Conservation (phyloP, 1,140 invertebrate genomes). For the Heliconius himera region DNA sequence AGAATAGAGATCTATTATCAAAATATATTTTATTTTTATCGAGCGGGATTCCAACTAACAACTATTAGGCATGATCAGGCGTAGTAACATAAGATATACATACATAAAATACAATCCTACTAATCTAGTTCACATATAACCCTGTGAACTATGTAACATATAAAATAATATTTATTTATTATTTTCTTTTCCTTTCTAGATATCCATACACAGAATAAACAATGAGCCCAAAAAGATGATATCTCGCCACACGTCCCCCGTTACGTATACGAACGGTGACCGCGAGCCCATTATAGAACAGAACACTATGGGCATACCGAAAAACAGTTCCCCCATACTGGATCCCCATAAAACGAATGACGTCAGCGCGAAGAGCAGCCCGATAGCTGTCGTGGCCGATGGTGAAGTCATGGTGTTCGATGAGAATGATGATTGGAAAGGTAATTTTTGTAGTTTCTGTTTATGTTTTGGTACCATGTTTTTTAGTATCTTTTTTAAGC, state of each 20-base stretch:
- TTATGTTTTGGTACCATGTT: not conserved
- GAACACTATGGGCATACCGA: conserved; percentile 73
- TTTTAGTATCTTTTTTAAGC: not conserved
- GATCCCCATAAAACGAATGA: conserved; percentile 73
- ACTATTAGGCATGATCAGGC: too few relatives aligned
- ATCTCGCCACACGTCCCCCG: conserved; percentile 82
- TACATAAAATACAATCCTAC: too few relatives aligned
- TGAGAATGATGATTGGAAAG: conserved; percentile 89
- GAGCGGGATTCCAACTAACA: too few relatives aligned
- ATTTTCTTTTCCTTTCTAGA: conserved; percentile 54
- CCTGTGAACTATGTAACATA: not conserved
- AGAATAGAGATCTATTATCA: too few relatives aligned
- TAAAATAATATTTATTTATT: too few relatives aligned
- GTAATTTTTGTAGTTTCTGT: conserved; percentile 46
- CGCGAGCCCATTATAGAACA: conserved; percentile 56
- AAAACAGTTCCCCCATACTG: conserved; percentile 81
- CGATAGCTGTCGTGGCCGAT: conserved; percentile 83
- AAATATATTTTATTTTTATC: too few relatives aligned
- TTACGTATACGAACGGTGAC: conserved; percentile 74
- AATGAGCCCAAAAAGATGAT: conserved; percentile 77
- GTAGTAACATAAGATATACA: too few relatives aligned
- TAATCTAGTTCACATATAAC: too few relatives aligned
- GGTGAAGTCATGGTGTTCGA: conserved; percentile 91
- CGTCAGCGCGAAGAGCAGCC: conserved; percentile 75
- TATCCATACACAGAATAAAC: conserved; percentile 72